phyloP scores from a whole-genome alignment of 2,797 vertebrate genomes.

The Poecilia gillii region DNA sequence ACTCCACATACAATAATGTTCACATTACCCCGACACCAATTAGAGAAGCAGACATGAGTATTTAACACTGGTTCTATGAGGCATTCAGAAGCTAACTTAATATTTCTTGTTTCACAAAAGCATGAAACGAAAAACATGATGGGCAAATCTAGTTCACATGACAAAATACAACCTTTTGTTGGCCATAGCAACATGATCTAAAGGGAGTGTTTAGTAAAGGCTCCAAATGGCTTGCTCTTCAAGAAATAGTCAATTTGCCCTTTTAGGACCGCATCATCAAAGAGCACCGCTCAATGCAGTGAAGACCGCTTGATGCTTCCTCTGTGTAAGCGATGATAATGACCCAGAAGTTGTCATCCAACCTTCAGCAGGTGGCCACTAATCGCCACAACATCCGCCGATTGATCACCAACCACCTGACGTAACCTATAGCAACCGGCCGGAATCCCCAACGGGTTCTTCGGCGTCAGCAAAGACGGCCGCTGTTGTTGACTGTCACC shows the following conservation, averaged over 20 bases:
- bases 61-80: slow-evolving; percentile 10
- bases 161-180: neutral
- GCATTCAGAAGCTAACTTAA: neutral
- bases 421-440: slow-evolving; percentile 35
- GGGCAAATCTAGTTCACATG: neutral
- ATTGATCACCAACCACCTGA: slow-evolving; percentile 54
- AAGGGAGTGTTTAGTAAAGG: neutral
- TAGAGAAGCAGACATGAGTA: slow-evolving; percentile 18
- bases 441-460: slow-evolving; percentile 42
- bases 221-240: slow-evolving; percentile 10
- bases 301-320: slow-evolving; percentile 41
- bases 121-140: slow-evolving; percentile 3
- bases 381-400: slow-evolving; percentile 38
- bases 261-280: slow-evolving; percentile 17
- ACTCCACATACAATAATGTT: neutral
- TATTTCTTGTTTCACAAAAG: slow-evolving; percentile 3
- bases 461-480: slow-evolving; percentile 24
- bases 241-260: slow-evolving; percentile 20
- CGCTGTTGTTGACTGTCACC: slow-evolving; percentile 42
- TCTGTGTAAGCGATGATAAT: slow-evolving; percentile 39
- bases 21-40: slow-evolving; percentile 4
- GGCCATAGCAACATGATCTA: neutral
- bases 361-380: slow-evolving; percentile 33
- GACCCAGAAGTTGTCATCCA: slow-evolving; percentile 31
- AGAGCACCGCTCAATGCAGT: slow-evolving; percentile 40